phyloP scores from a whole-genome alignment of 92 coral and sea anemone genomes.

The Porites cylindrica region DNA sequence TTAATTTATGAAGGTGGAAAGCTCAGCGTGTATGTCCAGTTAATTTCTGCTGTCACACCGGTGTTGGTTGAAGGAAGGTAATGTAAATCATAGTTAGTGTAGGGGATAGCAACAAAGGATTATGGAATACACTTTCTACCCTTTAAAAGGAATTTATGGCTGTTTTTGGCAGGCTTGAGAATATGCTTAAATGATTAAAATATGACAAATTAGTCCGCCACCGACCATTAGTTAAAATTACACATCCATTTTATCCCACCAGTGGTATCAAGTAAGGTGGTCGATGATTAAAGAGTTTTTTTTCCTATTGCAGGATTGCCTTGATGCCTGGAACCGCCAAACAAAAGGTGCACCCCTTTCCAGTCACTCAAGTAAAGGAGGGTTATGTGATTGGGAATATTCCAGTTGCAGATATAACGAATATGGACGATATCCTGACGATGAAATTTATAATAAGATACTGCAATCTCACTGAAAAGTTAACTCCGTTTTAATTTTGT shows the following conservation, averaged over 20 bases:
- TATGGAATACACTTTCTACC: background rate
- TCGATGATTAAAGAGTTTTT: background rate
- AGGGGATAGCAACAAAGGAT: background rate
- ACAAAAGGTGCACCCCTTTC: background rate
- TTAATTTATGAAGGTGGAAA: background rate
- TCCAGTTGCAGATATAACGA: no score
- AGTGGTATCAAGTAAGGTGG: background rate
- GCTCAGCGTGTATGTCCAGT: background rate
- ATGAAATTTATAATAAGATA: no score
- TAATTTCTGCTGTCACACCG: slow-evolving; percentile 1
- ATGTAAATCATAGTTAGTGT: background rate
- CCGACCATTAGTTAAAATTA: no score
- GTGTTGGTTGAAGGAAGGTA: background rate
- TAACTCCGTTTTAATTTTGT: no score
- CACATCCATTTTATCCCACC: background rate
- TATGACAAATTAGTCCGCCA: no score
- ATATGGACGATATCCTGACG: no score
- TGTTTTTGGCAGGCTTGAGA: background rate
- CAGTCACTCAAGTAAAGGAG: background rate
- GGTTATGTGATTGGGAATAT: background rate
- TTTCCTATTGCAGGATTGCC: background rate
- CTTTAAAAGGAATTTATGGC: background rate
- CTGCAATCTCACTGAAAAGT: no score
- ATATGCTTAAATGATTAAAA: no score
- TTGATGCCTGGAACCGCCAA: background rate